These are phyloP conservation scores for Carassius gibelio DNA, from an alignment of 2,113 vertebrate genomes.

Conservation along the genomic window DNA sequence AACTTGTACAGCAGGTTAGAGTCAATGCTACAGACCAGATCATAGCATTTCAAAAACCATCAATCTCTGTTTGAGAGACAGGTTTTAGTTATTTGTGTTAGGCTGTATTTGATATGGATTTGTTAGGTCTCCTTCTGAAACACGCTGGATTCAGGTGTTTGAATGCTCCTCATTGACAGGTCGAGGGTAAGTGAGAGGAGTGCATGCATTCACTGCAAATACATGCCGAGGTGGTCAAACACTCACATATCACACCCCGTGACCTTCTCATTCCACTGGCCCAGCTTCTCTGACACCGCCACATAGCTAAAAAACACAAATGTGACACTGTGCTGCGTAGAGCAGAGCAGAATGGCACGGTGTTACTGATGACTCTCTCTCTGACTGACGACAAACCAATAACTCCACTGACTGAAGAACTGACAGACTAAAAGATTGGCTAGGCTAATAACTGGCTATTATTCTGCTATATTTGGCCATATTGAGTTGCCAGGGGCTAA, in stretches of 20 bases:
- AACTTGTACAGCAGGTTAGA: background rate
- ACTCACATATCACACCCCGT: constrained; percentile 86
- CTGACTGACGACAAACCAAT: background rate
- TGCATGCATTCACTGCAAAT: constrained; percentile 61
- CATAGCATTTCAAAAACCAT: background rate
- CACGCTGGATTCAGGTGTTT: background rate
- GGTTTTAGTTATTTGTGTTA: constrained; percentile 2
- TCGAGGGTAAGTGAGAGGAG: constrained; percentile 16
- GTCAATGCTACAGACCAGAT: background rate
- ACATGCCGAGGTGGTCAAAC: background rate
- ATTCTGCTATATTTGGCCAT: background rate
- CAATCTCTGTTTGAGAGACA: background rate
- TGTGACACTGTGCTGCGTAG: background rate
- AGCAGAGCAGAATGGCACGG: background rate
- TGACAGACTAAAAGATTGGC: background rate
- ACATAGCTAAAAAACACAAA: constrained; percentile 83
- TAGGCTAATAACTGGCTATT: background rate
- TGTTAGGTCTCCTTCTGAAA: background rate
- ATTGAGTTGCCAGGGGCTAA: background rate
- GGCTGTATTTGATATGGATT: background rate
- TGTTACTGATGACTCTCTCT: background rate
- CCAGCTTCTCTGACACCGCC: constrained; percentile 85
- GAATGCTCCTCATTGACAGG: background rate
- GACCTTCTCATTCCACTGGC: constrained; percentile 87
- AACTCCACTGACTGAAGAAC: background rate